Base-by-base conservation (phyloP, 2,113 vertebrate genomes). In the Perccottus glenii region DNA sequence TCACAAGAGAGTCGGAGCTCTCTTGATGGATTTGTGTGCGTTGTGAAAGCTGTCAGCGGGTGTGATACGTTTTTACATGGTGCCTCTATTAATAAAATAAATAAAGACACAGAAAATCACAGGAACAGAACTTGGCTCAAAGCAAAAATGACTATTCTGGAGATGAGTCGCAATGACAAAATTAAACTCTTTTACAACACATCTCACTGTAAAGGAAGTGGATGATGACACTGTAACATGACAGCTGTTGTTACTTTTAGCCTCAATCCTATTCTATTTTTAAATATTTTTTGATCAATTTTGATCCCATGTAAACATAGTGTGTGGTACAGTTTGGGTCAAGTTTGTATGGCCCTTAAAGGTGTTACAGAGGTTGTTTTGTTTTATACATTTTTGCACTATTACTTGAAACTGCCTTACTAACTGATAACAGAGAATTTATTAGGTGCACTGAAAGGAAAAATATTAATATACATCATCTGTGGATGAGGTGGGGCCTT, bases 201-300 rank as follows among this genome's bases (percentile, higher is more conserved):
- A 40, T 40, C 38, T 2, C 5, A 40, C 12, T 3, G 52, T 36
- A 35, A 35, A 14, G 6, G 11, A 6, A 55, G 52, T 35, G 33
- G 33, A 55, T n/a, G 12, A 36, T 5, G 11, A 32, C 52, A 9
- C 52, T 35, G 35, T 12, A 53, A 55, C 12, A 11, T 55, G 52
- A 38, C 52, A 55, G 52, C 52, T 55, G 52, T 7, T 55, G 8
- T 11, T 33, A 55, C 11, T 36, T 36, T n/a, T 12, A 55, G 33
- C 33, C 33, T 8, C 27, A 55, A 55, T 55, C 2, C 32, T 55
- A 36, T n/a, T n/a, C 11, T 8, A 33, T 36, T 14, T 55, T 55
- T 36, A 55, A 36, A 36, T 36, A 12, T 36, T 55, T 55, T 55
- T 55, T 38, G 36, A 55, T 55, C 12, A 55, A 55, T 33, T 36